Evolutionary conservation across 2,797 vertebrate genomes (phyloP).

Genomic region (Champsocephalus esox): DNA sequence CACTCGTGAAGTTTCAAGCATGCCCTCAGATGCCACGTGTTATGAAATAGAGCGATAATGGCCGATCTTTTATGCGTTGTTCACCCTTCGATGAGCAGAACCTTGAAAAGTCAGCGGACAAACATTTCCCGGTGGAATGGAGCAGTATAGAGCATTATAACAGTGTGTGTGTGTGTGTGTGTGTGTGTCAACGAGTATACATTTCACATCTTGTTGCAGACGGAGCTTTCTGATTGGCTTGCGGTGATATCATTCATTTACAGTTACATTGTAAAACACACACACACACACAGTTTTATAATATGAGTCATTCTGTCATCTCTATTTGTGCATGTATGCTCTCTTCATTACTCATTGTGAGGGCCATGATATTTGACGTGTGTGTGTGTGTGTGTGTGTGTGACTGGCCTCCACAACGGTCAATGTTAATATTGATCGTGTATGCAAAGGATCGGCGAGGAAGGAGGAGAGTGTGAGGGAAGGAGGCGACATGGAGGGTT

Average conservation of each 20-base stretch:
- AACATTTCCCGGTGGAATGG: conserved; percentile 1
- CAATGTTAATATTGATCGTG: conserved; percentile 57
- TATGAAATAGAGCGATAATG: too few relatives aligned
- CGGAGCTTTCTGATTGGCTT: conserved; percentile 60
- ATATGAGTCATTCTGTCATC: conserved; percentile 56
- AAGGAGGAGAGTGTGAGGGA: conserved; percentile 34
- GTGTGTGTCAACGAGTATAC: conserved; percentile 46
- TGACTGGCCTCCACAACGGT: conserved; percentile 29
- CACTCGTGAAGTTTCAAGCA: too few relatives aligned
- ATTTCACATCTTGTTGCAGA: conserved; percentile 58
- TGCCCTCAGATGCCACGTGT: too few relatives aligned
- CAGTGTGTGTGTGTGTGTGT: background rate
- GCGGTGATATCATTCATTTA: conserved; percentile 68
- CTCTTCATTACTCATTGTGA: conserved; percentile 12
- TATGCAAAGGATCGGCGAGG: conserved; percentile 45
- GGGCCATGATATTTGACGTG: too few relatives aligned
- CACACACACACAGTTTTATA: conserved; percentile 18
- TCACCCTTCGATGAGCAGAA: conserved; percentile 57
- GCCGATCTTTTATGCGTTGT: background rate
- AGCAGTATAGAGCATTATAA: too few relatives aligned
- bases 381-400: background rate
- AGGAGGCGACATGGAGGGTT: conserved; percentile 52
- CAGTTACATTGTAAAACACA: conserved; percentile 31
- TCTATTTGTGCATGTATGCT: conserved; percentile 32
- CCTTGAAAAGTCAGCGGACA: conserved; percentile 51